These are phyloP conservation scores for Heliconius aoede DNA, from an alignment of 2,888 invertebrate species.

Conservation along the genomic window DNA sequence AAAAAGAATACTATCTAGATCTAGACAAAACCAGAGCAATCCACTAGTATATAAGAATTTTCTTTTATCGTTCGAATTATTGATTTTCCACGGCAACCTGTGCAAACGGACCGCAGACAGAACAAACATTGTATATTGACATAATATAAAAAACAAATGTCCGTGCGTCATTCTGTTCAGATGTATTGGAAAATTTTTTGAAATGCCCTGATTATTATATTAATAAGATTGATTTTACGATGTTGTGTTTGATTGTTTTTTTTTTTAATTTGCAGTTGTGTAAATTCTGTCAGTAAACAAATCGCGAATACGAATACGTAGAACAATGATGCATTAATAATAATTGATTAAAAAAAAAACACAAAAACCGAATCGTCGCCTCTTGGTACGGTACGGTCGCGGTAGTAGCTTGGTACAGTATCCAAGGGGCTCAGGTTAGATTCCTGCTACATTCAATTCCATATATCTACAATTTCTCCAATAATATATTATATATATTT, in stretches of 20 bases:
- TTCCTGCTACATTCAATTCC: too few species aligned
- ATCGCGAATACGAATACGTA: background rate
- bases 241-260: background rate
- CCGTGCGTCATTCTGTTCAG: conserved; percentile 29
- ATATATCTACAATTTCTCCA: too few species aligned
- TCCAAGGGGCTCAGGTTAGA: too few species aligned
- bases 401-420: too few species aligned
- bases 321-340: background rate
- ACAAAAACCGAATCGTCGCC: too few species aligned
- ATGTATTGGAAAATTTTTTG: background rate
- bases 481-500: too few species aligned
- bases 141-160: conserved; percentile 18
- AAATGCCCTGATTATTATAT: background rate
- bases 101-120: conserved; percentile 36
- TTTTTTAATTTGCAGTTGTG: background rate
- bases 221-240: background rate
- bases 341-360: background rate
- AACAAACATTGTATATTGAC: conserved; percentile 30
- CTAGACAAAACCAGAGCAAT: background rate
- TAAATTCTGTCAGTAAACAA: background rate
- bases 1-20: background rate
- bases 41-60: background rate
- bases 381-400: too few species aligned
- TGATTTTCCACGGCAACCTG: conserved; percentile 23
- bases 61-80: conserved; percentile 12